Conservation (phyloP, 2,888 invertebrate genomes). For the Synanthedon tipuliformis region DNA sequence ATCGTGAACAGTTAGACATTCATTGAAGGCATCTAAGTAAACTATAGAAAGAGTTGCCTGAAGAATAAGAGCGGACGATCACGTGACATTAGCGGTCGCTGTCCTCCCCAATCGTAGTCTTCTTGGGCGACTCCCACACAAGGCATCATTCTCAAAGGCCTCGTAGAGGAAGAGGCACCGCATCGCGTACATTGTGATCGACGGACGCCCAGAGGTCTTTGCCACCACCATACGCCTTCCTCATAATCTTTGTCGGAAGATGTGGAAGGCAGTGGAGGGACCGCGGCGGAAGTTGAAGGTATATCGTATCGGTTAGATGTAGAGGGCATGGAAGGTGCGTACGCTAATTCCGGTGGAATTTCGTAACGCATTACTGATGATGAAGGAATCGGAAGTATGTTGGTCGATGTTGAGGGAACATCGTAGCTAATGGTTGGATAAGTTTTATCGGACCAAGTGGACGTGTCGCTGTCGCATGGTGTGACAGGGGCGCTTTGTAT, state of each 20-base stretch:
- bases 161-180: constrained; percentile 42
- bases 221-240: constrained; percentile 35
- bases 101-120: constrained; percentile 10
- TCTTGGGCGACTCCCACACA: constrained; percentile 32
- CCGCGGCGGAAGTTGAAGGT: no score
- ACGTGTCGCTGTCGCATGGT: constrained; percentile 54
- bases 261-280: neutral
- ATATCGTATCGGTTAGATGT: no score
- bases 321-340: no score
- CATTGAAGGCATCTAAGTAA: neutral
- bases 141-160: constrained; percentile 45
- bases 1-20: no score
- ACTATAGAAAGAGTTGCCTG: constrained; percentile 47
- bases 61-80: constrained; percentile 53
- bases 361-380: no score
- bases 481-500: constrained; percentile 56
- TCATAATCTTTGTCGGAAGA: neutral
- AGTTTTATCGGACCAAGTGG: constrained; percentile 42
- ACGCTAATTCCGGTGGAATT: no score
- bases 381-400: no score
- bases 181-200: constrained; percentile 40
- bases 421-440: constrained; percentile 31
- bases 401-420: constrained; percentile 22
- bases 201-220: constrained; percentile 35
- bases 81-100: constrained; percentile 35